phyloP scores from a whole-genome alignment of 2,888 invertebrate genomes.

The Drosophila neotestacea region DNA sequence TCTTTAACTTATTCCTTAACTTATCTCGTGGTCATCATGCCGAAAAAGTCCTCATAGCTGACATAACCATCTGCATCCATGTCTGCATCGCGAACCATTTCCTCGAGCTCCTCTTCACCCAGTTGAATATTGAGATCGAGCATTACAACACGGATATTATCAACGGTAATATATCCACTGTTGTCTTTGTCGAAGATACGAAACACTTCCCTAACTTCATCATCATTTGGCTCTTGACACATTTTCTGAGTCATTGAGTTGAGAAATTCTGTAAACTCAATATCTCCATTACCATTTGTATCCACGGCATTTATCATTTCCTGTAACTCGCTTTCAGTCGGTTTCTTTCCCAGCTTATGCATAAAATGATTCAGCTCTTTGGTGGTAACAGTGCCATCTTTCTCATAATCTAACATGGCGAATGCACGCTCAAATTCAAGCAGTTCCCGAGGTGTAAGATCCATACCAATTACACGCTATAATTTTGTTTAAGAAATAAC shows the following conservation, averaged over 20 bases:
- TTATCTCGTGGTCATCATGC: slow-evolving; percentile 89
- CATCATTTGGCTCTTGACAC: slow-evolving; percentile 99
- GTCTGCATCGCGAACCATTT: slow-evolving; percentile 98
- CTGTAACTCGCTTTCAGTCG: slow-evolving; percentile 87
- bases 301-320: slow-evolving; percentile 99
- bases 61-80: slow-evolving; percentile 99
- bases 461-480: slow-evolving; percentile 3
- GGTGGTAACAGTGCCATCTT: background rate
- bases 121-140: slow-evolving; percentile 95
- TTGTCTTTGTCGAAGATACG: slow-evolving; percentile 95
- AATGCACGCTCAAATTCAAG: background rate
- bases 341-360: background rate
- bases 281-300: slow-evolving; percentile 90
- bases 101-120: slow-evolving; percentile 98
- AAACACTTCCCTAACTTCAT: slow-evolving; percentile 91
- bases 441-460: background rate
- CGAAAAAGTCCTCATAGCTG: slow-evolving; percentile 90
- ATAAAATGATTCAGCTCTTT: slow-evolving; percentile 17
- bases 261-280: slow-evolving; percentile 99
- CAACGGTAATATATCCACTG: slow-evolving; percentile 98
- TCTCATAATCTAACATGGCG: slow-evolving; percentile 17
- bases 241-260: slow-evolving; percentile 99
- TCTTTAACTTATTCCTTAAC: background rate
- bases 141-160: slow-evolving; percentile 98
- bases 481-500: slow-evolving; percentile 16